Evolutionary conservation across 2,113 vertebrate species (phyloP).

Genomic region (Saimiri boliviensis): DNA sequence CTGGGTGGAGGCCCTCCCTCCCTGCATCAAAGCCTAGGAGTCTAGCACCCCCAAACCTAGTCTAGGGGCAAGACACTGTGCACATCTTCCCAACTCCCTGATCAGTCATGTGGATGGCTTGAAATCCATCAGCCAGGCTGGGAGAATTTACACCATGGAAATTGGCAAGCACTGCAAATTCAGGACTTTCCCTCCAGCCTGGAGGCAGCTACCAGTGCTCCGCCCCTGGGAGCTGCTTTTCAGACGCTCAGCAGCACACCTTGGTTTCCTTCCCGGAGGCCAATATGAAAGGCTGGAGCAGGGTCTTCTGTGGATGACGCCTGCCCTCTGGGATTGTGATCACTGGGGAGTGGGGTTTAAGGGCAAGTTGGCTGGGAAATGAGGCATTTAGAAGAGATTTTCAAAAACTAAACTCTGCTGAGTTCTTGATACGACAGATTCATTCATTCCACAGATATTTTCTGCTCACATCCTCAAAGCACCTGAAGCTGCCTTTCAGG

Average conservation of each 20-base stretch:
- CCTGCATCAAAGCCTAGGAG: not conserved
- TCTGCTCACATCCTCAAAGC: not conserved
- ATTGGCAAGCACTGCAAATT: not conserved
- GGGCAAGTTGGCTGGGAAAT: not conserved
- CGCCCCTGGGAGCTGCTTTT: not conserved
- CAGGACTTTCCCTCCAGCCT: not conserved
- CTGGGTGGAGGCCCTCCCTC: too few relatives aligned
- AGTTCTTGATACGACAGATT: not conserved
- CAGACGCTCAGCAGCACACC: not conserved
- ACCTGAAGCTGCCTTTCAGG: not conserved
- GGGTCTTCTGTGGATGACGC: not conserved
- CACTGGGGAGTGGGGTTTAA: not conserved
- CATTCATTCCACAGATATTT: not conserved
- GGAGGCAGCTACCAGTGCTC: too few relatives aligned
- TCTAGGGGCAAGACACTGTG: not conserved
- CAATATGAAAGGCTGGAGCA: not conserved
- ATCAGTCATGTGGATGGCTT: not conserved
- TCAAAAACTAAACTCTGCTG: not conserved
- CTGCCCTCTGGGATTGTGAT: not conserved
- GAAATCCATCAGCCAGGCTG: not conserved
- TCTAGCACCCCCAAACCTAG: not conserved
- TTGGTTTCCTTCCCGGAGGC: not conserved
- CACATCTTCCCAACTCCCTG: not conserved
- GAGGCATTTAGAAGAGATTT: not conserved
- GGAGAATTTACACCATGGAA: not conserved